These are phyloP conservation scores for Mechanitis messenoides DNA, from an alignment of 2,888 invertebrate species.

Conservation along the genomic window DNA sequence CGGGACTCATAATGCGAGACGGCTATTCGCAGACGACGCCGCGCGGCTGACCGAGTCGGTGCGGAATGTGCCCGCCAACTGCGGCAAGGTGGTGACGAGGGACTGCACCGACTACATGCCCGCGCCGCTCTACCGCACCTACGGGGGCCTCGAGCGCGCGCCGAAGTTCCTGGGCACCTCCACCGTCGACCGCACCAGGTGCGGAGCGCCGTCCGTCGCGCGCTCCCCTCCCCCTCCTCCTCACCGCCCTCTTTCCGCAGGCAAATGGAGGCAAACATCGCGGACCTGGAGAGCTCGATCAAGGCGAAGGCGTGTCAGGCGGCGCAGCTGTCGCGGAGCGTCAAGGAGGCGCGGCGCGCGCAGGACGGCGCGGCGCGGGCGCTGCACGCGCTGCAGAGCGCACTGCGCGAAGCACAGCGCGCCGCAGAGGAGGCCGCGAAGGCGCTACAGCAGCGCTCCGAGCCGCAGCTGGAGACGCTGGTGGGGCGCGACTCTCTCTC, in stretches of 20 bases:
- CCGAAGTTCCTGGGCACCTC: conserved; percentile 80
- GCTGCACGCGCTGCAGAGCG: background rate
- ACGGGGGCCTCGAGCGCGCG: conserved; percentile 75
- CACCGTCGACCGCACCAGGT: conserved; percentile 79
- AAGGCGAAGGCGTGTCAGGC: background rate
- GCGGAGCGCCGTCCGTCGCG: background rate
- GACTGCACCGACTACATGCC: conserved; percentile 83
- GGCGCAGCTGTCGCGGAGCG: background rate
- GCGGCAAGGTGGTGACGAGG: conserved; percentile 80
- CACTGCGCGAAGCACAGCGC: background rate
- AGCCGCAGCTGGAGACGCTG: conserved; percentile 52
- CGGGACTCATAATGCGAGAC: too few relatives aligned
- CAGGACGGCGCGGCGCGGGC: background rate
- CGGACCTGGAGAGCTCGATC: conserved; percentile 36
- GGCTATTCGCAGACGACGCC: conserved; percentile 73
- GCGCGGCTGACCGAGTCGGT: conserved; percentile 80
- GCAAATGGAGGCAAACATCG: conserved; percentile 47
- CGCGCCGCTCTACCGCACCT: conserved; percentile 85
- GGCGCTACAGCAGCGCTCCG: conserved; percentile 35
- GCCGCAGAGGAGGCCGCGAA: background rate
- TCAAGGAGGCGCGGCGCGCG: background rate
- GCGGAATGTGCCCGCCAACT: conserved; percentile 81
- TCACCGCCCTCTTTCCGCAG: conserved; percentile 32
- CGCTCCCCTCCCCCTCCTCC: conserved; percentile 29
- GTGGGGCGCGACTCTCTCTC: conserved; percentile 34